Evolutionary conservation across 2,113 vertebrate species (phyloP).

Genomic region (Halcyon malimbica): DNA sequence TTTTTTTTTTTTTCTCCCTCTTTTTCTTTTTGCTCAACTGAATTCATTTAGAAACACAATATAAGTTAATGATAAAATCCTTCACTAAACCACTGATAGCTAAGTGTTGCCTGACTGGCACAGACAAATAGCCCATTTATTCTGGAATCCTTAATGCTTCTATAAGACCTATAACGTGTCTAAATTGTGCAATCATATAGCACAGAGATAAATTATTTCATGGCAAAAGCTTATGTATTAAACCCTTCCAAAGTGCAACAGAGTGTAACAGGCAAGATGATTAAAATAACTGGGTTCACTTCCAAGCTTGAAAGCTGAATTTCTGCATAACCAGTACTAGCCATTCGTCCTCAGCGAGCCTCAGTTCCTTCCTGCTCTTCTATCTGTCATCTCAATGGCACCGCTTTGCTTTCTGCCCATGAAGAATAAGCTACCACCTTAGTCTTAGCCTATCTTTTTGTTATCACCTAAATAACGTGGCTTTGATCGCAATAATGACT

Average conservation of each 20-base stretch:
- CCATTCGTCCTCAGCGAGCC: not conserved
- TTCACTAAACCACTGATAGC: constrained; percentile 8
- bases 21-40: not conserved
- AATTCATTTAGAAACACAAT: constrained; percentile 52
- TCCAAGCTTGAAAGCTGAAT: not conserved
- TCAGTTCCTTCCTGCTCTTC: constrained; percentile 15
- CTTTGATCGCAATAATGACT: not conserved
- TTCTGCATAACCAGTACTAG: not conserved
- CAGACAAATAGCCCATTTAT: not conserved
- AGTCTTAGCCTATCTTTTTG: not conserved
- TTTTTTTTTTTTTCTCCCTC: not conserved
- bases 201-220: constrained; percentile 9
- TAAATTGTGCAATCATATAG: not conserved
- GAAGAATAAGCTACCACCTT: not conserved
- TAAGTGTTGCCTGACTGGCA: not conserved
- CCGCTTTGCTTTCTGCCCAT: not conserved
- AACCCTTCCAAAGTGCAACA: constrained; percentile 18
- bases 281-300: not conserved
- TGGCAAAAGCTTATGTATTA: not conserved
- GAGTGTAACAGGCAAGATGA: not conserved
- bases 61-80: constrained; percentile 37
- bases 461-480: not conserved
- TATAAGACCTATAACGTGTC: not conserved
- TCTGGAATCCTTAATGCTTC: not conserved
- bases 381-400: not conserved